These are phyloP conservation scores for Batillaria attramentaria DNA, from an alignment of 1,140 invertebrate genomes.

Conservation along the genomic window DNA sequence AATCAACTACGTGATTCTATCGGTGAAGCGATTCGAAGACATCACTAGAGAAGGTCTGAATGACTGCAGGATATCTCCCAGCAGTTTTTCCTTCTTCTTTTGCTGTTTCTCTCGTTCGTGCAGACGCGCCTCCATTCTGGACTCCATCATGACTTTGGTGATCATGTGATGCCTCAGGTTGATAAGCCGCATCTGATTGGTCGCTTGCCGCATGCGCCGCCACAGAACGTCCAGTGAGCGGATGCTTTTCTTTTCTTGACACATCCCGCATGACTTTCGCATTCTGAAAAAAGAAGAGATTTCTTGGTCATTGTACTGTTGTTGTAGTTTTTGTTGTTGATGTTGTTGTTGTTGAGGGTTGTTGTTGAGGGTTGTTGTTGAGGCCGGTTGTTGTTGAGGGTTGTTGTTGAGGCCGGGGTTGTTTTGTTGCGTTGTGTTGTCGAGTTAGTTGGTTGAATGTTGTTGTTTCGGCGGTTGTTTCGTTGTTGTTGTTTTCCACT, in stretches of 20 bases:
- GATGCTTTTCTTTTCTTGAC: conserved; percentile 18
- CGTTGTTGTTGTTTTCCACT: too few relatives aligned
- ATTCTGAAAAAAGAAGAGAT: neutral
- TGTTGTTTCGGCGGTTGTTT: too few relatives aligned
- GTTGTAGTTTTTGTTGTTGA: neutral
- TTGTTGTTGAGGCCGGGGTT: neutral
- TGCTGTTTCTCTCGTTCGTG: conserved; percentile 23
- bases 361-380: neutral
- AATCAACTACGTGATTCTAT: too few relatives aligned
- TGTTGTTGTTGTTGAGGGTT: neutral
- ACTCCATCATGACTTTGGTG: conserved; percentile 32
- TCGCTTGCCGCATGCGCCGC: conserved; percentile 27
- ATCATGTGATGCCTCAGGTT: conserved; percentile 28
- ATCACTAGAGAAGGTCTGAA: too few relatives aligned
- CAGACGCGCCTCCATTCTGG: conserved; percentile 3
- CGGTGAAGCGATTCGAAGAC: too few relatives aligned
- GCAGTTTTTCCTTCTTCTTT: conserved; percentile 5
- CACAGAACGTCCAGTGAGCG: conserved; percentile 31
- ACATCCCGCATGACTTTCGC: neutral
- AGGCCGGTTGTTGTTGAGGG: neutral
- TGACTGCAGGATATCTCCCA: neutral
- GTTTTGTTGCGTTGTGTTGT: neutral
- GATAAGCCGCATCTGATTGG: conserved; percentile 33
- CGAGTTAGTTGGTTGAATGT: neutral
- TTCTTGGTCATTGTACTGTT: too few relatives aligned